Evolutionary conservation across 2,888 invertebrate genomes (phyloP).

Genomic region (Cetonia aurata): DNA sequence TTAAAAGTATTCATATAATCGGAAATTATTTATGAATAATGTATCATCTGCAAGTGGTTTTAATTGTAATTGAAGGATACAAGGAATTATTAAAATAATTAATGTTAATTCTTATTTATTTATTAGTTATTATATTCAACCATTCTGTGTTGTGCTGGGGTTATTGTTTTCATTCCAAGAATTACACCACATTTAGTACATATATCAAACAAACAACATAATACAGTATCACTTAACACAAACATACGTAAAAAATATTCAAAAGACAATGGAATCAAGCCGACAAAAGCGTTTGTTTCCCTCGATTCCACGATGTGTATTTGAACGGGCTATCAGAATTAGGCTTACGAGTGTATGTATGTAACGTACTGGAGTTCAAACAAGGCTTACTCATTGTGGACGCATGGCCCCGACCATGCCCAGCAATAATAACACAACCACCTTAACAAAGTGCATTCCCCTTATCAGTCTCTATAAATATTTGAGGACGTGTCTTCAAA

Average conservation of each 20-base stretch:
- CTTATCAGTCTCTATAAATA: slow-evolving; percentile 29
- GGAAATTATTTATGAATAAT: no score
- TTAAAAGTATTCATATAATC: no score
- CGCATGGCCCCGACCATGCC: slow-evolving; percentile 3
- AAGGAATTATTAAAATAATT: no score
- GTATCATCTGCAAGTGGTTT: no score
- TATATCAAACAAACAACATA: neutral
- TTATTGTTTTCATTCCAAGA: no score
- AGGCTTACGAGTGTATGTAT: neutral
- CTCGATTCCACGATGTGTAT: slow-evolving; percentile 13
- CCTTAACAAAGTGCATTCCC: slow-evolving; percentile 31
- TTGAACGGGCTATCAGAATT: slow-evolving; percentile 21
- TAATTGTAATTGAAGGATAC: no score
- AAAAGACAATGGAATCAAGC: slow-evolving; percentile 5
- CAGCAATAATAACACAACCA: neutral
- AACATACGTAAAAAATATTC: no score
- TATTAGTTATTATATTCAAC: no score
- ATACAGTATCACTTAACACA: no score
- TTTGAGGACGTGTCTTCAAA: slow-evolving; percentile 25
- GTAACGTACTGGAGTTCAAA: slow-evolving; percentile 1
- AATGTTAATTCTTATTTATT: no score
- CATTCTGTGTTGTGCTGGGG: no score
- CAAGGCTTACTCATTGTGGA: slow-evolving; percentile 22
- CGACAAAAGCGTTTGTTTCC: slow-evolving; percentile 16
- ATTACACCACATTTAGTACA: no score